Percentiles rank a stretch among this genome's conserved stretches.
These are phyloP conservation scores for Microtus oregoni DNA, from an alignment of 2,113 vertebrate species.

Conservation along the genomic window DNA sequence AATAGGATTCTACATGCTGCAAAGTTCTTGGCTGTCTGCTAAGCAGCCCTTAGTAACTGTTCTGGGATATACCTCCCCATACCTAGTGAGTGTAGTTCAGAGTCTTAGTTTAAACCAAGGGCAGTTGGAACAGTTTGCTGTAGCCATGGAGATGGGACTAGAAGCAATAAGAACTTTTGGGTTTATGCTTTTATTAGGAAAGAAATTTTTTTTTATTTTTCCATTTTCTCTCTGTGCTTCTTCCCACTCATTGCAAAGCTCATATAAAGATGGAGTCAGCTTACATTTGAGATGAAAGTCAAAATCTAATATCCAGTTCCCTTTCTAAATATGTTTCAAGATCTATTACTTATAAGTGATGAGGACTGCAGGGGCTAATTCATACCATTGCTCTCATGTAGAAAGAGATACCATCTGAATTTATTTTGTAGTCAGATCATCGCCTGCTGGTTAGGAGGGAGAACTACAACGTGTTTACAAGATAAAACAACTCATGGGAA, in stretches of 20 bases:
- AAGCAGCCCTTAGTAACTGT: not conserved
- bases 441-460: not conserved
- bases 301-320: not conserved
- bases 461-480: not conserved
- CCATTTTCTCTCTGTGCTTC: not conserved
- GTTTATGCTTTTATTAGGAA: not conserved
- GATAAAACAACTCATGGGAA: not conserved
- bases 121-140: not conserved
- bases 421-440: not conserved
- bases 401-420: not conserved
- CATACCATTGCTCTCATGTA: not conserved
- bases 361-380: not conserved
- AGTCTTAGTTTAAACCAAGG: not conserved
- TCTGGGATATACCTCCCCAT: not conserved
- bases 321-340: not conserved
- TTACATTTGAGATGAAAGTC: not conserved
- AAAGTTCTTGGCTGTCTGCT: not conserved
- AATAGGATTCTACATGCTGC: not conserved
- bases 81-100: not conserved
- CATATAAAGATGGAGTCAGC: not conserved
- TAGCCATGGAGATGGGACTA: not conserved
- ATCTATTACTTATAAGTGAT: not conserved
- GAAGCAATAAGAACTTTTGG: not conserved
- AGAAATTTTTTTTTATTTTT: not conserved
- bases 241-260: not conserved